These are phyloP conservation scores for Nyctereutes procyonoides DNA, from an alignment of 2,113 vertebrate genomes.

Conservation along the genomic window DNA sequence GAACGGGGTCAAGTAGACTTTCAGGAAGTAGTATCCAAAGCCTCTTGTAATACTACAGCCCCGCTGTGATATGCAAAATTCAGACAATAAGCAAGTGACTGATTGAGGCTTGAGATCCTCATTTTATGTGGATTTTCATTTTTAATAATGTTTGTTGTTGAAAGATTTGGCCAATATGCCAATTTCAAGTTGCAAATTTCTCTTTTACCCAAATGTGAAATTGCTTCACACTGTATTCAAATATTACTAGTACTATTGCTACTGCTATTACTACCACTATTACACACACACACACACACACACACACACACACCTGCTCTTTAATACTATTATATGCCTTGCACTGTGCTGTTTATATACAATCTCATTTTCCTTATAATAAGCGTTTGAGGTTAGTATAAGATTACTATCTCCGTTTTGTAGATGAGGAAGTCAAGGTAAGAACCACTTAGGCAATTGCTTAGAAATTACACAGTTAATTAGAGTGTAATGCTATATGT, in stretches of 20 bases:
- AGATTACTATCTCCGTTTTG: background rate
- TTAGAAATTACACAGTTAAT: background rate
- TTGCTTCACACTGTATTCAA: background rate
- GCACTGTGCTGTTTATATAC: background rate
- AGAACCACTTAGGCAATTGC: background rate
- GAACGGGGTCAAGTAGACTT: slow-evolving; percentile 4
- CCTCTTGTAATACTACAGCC: background rate
- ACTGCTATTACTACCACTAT: background rate
- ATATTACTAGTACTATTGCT: background rate
- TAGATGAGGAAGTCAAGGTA: background rate
- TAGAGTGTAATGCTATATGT: background rate
- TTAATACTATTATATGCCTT: background rate
- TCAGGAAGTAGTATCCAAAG: background rate
- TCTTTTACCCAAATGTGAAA: background rate
- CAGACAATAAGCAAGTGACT: background rate
- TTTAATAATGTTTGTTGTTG: background rate
- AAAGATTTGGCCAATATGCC: background rate
- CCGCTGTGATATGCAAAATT: background rate
- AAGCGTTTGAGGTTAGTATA: background rate
- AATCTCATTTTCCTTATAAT: background rate
- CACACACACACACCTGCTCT: background rate
- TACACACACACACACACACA: background rate
- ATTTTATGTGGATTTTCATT: slow-evolving; percentile 16
- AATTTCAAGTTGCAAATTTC: background rate
- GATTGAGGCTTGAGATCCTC: background rate